These are phyloP conservation scores for Engraulis encrasicolus DNA, from an alignment of 2,113 vertebrate genomes.

Conservation along the genomic window DNA sequence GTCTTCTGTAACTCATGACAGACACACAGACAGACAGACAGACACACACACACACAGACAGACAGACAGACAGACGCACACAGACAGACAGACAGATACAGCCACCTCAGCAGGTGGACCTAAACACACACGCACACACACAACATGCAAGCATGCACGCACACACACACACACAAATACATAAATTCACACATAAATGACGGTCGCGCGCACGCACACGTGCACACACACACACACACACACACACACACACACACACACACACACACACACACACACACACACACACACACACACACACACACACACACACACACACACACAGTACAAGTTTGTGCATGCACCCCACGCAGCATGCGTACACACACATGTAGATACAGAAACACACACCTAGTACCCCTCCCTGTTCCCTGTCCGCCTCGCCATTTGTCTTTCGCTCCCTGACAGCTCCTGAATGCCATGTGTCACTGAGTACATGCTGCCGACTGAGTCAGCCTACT, in stretches of 20 bases:
- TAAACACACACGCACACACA: neutral
- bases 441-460: neutral
- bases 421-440: neutral
- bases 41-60: too few species aligned
- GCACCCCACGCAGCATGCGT: too few species aligned
- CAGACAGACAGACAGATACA: neutral
- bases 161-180: neutral
- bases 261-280: too few species aligned
- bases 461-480: constrained; percentile 1
- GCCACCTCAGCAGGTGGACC: neutral
- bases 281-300: too few species aligned
- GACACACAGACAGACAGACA: too few species aligned
- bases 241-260: too few species aligned
- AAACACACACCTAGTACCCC: neutral
- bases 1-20: neutral
- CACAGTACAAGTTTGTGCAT: too few species aligned
- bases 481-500: neutral
- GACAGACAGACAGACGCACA: neutral
- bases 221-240: too few species aligned
- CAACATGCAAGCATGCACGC: neutral
- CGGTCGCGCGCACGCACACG: too few species aligned
- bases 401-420: neutral
- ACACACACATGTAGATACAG: neutral
- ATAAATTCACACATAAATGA: too few species aligned
- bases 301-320: too few species aligned